Conservation (phyloP, 2,888 invertebrate species). For the Thereva unica region DNA sequence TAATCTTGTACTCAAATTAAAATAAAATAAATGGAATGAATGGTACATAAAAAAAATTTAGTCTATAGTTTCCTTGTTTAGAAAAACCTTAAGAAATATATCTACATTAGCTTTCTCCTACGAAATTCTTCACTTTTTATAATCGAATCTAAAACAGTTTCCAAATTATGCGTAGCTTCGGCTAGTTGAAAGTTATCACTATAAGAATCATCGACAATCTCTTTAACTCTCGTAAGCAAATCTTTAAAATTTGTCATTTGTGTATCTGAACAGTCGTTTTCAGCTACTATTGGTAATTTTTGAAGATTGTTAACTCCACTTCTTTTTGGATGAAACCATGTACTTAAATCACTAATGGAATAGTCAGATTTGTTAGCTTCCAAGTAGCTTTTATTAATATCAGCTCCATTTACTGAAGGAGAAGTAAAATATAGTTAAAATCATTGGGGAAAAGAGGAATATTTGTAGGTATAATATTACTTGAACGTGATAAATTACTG, state of each 20-base stretch:
- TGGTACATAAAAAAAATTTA: too few species aligned
- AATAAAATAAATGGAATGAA: too few species aligned
- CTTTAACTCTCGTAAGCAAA: slow-evolving; percentile 54
- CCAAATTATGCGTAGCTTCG: slow-evolving; percentile 56
- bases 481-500: slow-evolving; percentile 17
- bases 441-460: background rate
- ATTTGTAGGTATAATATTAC: slow-evolving; percentile 2
- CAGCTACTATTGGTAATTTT: slow-evolving; percentile 10
- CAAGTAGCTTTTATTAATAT: slow-evolving; percentile 55
- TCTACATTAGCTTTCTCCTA: too few species aligned
- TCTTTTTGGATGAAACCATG: slow-evolving; percentile 53
- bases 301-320: slow-evolving; percentile 19
- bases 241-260: slow-evolving; percentile 56
- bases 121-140: slow-evolving; percentile 52
- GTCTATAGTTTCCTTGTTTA: too few species aligned
- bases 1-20: too few species aligned
- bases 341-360: slow-evolving; percentile 54
- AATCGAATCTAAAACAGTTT: slow-evolving; percentile 55
- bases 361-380: slow-evolving; percentile 57
- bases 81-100: too few species aligned
- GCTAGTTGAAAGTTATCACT: slow-evolving; percentile 57
- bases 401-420: slow-evolving; percentile 54
- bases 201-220: slow-evolving; percentile 56
- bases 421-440: background rate
- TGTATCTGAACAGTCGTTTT: slow-evolving; percentile 43